Conservation (phyloP, 2,888 invertebrate species). For the Blomia tropicalis region DNA sequence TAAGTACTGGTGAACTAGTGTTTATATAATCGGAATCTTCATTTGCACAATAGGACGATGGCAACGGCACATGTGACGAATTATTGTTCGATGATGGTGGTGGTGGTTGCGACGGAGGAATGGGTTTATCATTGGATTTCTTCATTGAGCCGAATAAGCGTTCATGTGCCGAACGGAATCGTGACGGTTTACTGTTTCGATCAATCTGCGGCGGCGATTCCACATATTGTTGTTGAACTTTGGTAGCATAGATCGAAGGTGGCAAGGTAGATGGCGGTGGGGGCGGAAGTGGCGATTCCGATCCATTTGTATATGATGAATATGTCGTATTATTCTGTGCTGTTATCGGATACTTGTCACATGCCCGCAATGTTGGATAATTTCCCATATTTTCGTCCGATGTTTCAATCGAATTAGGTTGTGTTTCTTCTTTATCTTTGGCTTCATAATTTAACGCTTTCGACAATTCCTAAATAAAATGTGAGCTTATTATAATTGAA, state of each 20-base stretch:
- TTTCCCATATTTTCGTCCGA: background rate
- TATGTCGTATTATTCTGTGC: slow-evolving; percentile 15
- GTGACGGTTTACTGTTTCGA: slow-evolving; percentile 54
- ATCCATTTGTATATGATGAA: slow-evolving; percentile 5
- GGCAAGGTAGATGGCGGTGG: background rate
- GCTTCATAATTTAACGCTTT: slow-evolving; percentile 21
- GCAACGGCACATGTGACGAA: background rate
- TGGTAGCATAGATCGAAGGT: background rate
- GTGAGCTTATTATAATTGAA: no score
- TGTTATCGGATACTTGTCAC: slow-evolving; percentile 15
- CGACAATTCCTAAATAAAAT: slow-evolving; percentile 20
- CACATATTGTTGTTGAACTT: background rate
- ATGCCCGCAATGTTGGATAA: slow-evolving; percentile 1
- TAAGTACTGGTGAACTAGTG: slow-evolving; percentile 20
- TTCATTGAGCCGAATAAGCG: slow-evolving; percentile 28
- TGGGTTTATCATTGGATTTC: slow-evolving; percentile 22
- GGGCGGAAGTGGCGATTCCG: background rate
- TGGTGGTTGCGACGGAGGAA: no score
- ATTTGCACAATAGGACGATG: background rate
- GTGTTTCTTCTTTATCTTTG: slow-evolving; percentile 1
- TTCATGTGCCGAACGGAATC: slow-evolving; percentile 30
- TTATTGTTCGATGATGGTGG: background rate
- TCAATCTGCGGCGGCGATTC: slow-evolving; percentile 71
- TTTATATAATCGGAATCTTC: slow-evolving; percentile 30
- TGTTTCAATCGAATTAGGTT: background rate